Percentiles rank a stretch among this genome's conserved stretches.
Conservation (phyloP, 1,140 invertebrate genomes). For the Achroia grisella region DNA sequence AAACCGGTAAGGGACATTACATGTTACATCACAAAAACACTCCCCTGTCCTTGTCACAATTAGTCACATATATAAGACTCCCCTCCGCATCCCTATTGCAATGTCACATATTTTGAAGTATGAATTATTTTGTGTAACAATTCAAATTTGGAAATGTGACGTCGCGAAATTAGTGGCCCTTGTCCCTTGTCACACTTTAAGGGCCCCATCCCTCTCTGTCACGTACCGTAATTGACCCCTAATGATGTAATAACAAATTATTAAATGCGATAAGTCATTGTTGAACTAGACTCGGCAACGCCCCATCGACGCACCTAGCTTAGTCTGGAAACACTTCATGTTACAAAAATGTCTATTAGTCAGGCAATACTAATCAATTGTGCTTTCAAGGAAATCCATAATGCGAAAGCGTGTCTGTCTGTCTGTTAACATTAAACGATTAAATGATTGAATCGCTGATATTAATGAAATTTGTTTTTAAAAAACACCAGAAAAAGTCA, state of each 20-base stretch:
- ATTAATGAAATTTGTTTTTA: background rate
- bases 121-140: too few relatives aligned
- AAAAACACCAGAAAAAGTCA: too few relatives aligned
- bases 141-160: too few relatives aligned
- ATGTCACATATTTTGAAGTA: too few relatives aligned
- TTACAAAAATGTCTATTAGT: conserved; percentile 26
- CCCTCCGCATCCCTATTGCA: too few relatives aligned
- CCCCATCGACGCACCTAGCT: conserved; percentile 21
- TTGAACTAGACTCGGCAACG: conserved; percentile 24
- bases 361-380: conserved; percentile 37
- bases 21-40: too few relatives aligned
- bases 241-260: background rate
- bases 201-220: too few relatives aligned
- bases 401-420: background rate
- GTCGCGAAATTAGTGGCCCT: too few relatives aligned
- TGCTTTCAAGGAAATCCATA: conserved; percentile 42
- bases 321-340: conserved; percentile 17
- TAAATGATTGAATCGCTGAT: background rate
- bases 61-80: too few relatives aligned
- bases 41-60: too few relatives aligned
- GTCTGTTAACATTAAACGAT: background rate
- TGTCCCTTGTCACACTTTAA: too few relatives aligned
- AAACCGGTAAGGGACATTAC: background rate
- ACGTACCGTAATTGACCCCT: too few relatives aligned
- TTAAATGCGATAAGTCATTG: conserved; percentile 6